These are phyloP conservation scores for Neostethus bicornis DNA, from an alignment of 2,797 vertebrate genomes.

Conservation along the genomic window DNA sequence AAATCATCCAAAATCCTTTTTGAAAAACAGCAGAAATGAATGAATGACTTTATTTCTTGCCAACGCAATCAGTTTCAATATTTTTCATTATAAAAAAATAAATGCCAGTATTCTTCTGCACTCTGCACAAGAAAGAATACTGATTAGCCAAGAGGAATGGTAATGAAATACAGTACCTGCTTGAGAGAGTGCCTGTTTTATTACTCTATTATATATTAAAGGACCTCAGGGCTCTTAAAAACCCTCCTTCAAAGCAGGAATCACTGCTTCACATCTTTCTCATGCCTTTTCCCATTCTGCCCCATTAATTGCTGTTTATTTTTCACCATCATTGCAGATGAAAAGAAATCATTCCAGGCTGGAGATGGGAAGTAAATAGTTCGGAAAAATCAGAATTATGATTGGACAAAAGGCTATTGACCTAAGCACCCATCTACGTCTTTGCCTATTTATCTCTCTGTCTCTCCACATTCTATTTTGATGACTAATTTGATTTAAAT, in stretches of 20 bases:
- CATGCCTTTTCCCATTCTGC: constrained; percentile 52
- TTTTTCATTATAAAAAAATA: constrained; percentile 28
- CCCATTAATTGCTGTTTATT: constrained; percentile 65
- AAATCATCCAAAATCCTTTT: constrained; percentile 10
- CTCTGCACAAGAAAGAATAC: constrained; percentile 37
- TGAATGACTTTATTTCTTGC: constrained; percentile 21
- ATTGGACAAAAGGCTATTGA: no score
- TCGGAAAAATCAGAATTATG: background rate
- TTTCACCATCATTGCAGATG: constrained; percentile 42
- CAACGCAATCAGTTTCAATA: constrained; percentile 13
- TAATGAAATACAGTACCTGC: constrained; percentile 68
- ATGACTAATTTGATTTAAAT: no score
- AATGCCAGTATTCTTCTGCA: constrained; percentile 51
- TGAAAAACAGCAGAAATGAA: constrained; percentile 12
- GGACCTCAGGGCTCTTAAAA: constrained; percentile 57
- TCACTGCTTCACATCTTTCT: constrained; percentile 51
- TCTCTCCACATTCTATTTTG: no score
- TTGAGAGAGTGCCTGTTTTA: constrained; percentile 62
- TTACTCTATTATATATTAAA: constrained; percentile 72
- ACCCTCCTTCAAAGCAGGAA: constrained; percentile 65
- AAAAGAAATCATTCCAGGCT: constrained; percentile 31
- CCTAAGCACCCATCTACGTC: no score
- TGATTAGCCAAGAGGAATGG: constrained; percentile 56
- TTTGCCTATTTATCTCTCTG: no score
- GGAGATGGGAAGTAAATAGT: constrained; percentile 10